phyloP scores from a whole-genome alignment of 2,888 invertebrate genomes.

The Peribatodes rhomboidaria region DNA sequence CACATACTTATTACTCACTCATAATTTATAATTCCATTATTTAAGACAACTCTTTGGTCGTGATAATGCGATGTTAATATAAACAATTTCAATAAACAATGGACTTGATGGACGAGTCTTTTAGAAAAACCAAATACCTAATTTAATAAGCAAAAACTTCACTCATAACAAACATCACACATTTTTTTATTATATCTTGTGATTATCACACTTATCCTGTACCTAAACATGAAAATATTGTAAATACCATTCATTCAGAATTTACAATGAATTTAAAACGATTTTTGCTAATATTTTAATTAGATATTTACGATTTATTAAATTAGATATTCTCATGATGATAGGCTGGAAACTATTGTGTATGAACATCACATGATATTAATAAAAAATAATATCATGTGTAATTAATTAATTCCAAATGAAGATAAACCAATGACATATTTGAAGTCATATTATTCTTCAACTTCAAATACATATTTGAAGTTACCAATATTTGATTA shows the following conservation, averaged over 20 bases:
- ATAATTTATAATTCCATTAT: not conserved
- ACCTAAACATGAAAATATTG: slow-evolving; percentile 4
- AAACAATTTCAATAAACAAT: slow-evolving; percentile 5
- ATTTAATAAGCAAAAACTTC: slow-evolving; percentile 4
- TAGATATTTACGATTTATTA: not conserved
- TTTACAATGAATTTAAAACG: not conserved
- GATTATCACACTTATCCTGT: not conserved
- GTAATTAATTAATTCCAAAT: not conserved
- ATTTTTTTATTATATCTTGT: not conserved
- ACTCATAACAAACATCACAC: slow-evolving; percentile 5
- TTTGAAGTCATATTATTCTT: too few relatives aligned
- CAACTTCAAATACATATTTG: not conserved
- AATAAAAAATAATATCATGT: not conserved
- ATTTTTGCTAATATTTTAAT: not conserved
- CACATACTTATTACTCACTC: too few relatives aligned
- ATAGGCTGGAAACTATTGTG: not conserved
- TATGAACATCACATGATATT: not conserved
- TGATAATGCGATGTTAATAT: not conserved
- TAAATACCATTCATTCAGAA: not conserved
- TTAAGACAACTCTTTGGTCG: not conserved
- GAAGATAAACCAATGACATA: not conserved
- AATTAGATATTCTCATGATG: not conserved
- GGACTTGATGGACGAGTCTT: not conserved
- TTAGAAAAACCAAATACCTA: too few relatives aligned
- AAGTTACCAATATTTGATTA: too few relatives aligned